Conservation (phyloP, 1,140 invertebrate species). For the Macrocentrus cingulum region DNA sequence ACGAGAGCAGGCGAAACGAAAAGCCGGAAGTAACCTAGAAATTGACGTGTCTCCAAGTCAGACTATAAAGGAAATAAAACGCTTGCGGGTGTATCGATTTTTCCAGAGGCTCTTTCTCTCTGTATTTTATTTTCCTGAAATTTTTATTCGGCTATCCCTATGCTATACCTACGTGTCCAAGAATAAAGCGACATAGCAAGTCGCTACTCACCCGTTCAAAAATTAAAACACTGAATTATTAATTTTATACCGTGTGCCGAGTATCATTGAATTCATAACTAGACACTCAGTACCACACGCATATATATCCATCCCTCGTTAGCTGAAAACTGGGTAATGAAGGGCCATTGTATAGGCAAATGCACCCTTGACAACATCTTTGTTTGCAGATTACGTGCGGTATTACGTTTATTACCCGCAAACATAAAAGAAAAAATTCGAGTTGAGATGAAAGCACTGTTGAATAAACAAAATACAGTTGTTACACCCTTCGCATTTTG, state of each 20-base stretch:
- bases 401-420: too few species aligned
- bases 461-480: too few species aligned
- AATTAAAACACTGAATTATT: constrained; percentile 3
- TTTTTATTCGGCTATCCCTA: too few species aligned
- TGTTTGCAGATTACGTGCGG: too few species aligned
- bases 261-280: neutral
- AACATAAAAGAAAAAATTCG: too few species aligned
- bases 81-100: constrained; percentile 19
- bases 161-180: constrained; percentile 10
- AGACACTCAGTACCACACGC: too few species aligned
- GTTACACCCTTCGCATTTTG: too few species aligned
- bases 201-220: neutral
- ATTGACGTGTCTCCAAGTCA: constrained; percentile 12
- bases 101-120: neutral
- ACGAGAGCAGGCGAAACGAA: neutral
- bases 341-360: too few species aligned
- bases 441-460: too few species aligned
- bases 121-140: constrained; percentile 13
- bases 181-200: neutral
- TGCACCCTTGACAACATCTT: too few species aligned
- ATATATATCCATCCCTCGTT: too few species aligned
- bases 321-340: too few species aligned
- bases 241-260: neutral
- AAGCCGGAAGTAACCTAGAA: neutral
- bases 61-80: constrained; percentile 19